phyloP scores from a whole-genome alignment of 1,140 invertebrate species.

The Palaemon carinicauda region DNA sequence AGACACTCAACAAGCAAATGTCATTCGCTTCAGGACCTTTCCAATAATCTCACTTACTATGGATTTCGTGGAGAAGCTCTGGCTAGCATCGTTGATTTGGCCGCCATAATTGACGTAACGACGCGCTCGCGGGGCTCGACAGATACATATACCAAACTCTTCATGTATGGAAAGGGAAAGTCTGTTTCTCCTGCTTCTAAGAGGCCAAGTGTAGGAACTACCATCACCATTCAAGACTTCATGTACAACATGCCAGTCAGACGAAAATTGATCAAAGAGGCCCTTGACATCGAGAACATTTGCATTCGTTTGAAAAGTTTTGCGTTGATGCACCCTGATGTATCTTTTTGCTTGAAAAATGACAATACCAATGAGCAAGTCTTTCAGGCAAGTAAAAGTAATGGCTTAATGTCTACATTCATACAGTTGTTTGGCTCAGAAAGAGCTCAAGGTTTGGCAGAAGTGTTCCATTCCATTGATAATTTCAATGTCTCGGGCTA shows the following conservation, averaged over 20 bases:
- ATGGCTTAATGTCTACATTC: constrained; percentile 68
- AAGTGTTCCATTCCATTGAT: constrained; percentile 67
- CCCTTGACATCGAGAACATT: constrained; percentile 70
- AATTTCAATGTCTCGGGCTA: constrained; percentile 69
- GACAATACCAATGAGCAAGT: constrained; percentile 69
- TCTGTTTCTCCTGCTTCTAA: constrained; percentile 61
- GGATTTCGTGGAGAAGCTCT: constrained; percentile 75
- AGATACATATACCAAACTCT: constrained; percentile 67
- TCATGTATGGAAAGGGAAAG: constrained; percentile 65
- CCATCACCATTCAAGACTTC: constrained; percentile 72
- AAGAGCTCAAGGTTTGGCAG: constrained; percentile 64
- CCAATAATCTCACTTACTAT: constrained; percentile 68
- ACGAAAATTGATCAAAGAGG: constrained; percentile 67
- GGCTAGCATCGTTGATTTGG: constrained; percentile 71
- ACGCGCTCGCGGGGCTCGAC: constrained; percentile 64
- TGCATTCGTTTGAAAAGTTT: constrained; percentile 69
- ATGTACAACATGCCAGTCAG: constrained; percentile 73
- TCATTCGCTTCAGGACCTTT: constrained; percentile 66
- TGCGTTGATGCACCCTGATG: constrained; percentile 69
- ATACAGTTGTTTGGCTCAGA: constrained; percentile 67
- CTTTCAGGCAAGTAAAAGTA: constrained; percentile 69
- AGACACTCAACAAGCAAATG: constrained; percentile 74
- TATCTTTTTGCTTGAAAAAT: constrained; percentile 72
- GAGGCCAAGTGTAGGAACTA: constrained; percentile 72
- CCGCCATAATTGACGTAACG: constrained; percentile 69